Conservation (phyloP, 2,888 invertebrate genomes). For the Nemotelus nigrinus region DNA sequence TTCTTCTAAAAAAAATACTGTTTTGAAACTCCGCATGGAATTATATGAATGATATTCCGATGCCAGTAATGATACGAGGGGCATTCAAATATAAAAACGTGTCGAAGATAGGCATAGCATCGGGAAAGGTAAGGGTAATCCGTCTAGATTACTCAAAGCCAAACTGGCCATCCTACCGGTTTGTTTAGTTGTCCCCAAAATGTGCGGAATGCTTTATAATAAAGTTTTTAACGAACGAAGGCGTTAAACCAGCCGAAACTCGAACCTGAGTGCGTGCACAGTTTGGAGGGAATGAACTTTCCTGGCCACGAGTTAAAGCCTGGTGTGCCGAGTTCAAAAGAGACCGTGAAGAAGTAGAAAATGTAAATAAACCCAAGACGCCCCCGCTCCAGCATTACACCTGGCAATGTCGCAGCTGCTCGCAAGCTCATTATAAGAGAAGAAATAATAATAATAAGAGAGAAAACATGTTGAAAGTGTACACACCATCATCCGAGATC, state of each 20-base stretch:
- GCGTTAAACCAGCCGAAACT: neutral
- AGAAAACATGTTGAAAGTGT: too few relatives aligned
- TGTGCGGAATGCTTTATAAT: neutral
- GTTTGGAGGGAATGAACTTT: neutral
- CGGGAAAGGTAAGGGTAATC: neutral
- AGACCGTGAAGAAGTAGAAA: neutral
- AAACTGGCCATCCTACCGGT: neutral
- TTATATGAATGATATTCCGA: too few relatives aligned
- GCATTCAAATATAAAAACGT: neutral
- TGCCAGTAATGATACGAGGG: too few relatives aligned
- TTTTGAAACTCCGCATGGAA: too few relatives aligned
- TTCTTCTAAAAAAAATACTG: too few relatives aligned
- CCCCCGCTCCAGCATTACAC: too few relatives aligned
- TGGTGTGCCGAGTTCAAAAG: neutral
- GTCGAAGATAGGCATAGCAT: neutral
- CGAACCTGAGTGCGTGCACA: neutral
- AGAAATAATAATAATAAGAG: neutral
- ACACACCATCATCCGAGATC: too few relatives aligned
- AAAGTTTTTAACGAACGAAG: neutral
- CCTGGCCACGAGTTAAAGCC: neutral
- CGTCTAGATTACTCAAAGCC: neutral
- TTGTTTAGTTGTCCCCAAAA: neutral
- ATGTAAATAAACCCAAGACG: neutral
- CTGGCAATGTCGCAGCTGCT: neutral
- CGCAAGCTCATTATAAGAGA: neutral